phyloP scores from a whole-genome alignment of 2,888 invertebrate species.

The Alviniconcha strummeri region DNA sequence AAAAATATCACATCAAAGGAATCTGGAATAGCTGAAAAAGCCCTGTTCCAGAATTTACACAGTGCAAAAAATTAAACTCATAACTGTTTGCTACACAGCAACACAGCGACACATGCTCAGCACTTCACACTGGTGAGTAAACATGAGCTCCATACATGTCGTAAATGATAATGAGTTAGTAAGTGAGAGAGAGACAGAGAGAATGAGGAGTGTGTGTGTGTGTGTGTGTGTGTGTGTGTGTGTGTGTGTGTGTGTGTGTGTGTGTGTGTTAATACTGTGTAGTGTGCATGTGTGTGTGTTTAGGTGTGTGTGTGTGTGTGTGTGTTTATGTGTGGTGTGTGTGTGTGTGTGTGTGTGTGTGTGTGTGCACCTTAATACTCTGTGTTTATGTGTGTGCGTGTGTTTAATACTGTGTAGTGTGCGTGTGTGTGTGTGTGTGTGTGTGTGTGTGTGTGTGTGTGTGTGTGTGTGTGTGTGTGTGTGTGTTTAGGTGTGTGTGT shows the following conservation, averaged over 20 bases:
- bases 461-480: slow-evolving; percentile 3
- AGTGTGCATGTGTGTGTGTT: neutral
- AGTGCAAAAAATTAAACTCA: too few relatives aligned
- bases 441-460: neutral
- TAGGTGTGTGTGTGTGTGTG: neutral
- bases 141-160: too few relatives aligned
- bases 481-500: neutral
- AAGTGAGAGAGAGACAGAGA: too few relatives aligned
- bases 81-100: too few relatives aligned
- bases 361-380: neutral
- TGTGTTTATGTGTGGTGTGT: neutral
- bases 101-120: too few relatives aligned
- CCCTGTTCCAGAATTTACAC: too few relatives aligned
- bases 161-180: too few relatives aligned
- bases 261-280: neutral
- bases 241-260: neutral
- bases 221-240: neutral
- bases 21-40: too few relatives aligned
- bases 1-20: too few relatives aligned
- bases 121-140: too few relatives aligned
- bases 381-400: neutral
- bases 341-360: neutral
- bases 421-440: neutral
- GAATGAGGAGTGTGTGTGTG: too few relatives aligned
- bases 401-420: too few relatives aligned